phyloP scores from a whole-genome alignment of 2,797 vertebrate genomes.

The Gambelia wislizenii region DNA sequence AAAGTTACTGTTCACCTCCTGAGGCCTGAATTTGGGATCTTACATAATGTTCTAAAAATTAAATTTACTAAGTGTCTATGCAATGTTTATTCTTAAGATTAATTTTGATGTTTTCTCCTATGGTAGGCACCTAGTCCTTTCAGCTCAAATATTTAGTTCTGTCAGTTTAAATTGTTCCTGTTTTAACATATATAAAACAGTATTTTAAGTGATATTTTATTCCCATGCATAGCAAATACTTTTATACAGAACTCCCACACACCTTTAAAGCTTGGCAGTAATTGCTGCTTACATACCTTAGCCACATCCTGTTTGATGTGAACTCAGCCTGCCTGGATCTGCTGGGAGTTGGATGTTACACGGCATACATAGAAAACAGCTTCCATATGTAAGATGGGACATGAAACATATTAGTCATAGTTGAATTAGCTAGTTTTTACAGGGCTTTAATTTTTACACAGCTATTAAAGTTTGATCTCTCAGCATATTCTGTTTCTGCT shows the following conservation, averaged over 20 bases:
- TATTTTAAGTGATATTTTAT: neutral
- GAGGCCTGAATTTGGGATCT: neutral
- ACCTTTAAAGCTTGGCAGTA: constrained; percentile 12
- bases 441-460: neutral
- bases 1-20: neutral
- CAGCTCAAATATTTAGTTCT: neutral
- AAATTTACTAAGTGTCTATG: neutral
- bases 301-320: constrained; percentile 2
- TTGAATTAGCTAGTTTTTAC: neutral
- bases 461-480: neutral
- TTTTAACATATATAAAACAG: neutral
- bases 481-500: neutral
- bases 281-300: neutral
- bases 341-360: neutral
- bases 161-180: neutral
- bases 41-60: neutral
- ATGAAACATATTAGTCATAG: neutral
- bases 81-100: neutral
- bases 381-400: neutral
- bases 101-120: neutral
- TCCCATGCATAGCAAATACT: neutral
- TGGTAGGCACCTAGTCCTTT: neutral
- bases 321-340: neutral
- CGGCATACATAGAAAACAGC: constrained; percentile 12
- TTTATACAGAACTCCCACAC: constrained; percentile 3